Percentiles rank a stretch among this genome's conserved stretches.
phyloP scores from a whole-genome alignment of 2,113 vertebrate genomes.

The Lampris megalopsis region DNA sequence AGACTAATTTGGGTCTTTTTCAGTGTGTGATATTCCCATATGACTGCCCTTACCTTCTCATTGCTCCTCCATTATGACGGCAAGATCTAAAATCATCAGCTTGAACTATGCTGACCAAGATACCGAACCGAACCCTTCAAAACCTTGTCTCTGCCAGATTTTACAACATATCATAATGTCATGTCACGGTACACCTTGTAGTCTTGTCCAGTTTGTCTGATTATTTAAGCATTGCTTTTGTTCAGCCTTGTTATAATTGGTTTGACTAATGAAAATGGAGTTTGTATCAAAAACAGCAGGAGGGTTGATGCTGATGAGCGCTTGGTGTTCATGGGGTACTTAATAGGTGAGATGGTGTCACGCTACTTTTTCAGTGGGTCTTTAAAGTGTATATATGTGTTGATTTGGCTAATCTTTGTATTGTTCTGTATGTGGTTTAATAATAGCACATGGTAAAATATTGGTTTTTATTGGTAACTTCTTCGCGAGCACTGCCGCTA shows the following conservation, averaged over 20 bases:
- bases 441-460: conserved; percentile 24
- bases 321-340: conserved; percentile 9
- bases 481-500: not conserved
- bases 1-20: conserved; percentile 19
- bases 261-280: not conserved
- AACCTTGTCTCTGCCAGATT: not conserved
- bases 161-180: not conserved
- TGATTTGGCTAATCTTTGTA: not conserved
- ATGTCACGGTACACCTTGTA: not conserved
- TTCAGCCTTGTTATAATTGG: not conserved
- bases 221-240: no score
- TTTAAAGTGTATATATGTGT: conserved; percentile 32
- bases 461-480: not conserved
- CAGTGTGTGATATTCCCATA: conserved; percentile 27
- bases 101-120: not conserved
- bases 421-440: not conserved
- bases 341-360: conserved; percentile 43
- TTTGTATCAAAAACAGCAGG: not conserved
- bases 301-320: not conserved
- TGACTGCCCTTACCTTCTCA: conserved; percentile 11
- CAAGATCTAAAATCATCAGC: conserved; percentile 9
- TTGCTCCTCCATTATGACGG: not conserved
- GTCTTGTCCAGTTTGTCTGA: conserved; percentile 1
- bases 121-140: no score
- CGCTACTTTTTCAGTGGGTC: conserved; percentile 44